These are phyloP conservation scores for Ectobius pallidus DNA, from an alignment of 2,888 invertebrate genomes.

Conservation along the genomic window DNA sequence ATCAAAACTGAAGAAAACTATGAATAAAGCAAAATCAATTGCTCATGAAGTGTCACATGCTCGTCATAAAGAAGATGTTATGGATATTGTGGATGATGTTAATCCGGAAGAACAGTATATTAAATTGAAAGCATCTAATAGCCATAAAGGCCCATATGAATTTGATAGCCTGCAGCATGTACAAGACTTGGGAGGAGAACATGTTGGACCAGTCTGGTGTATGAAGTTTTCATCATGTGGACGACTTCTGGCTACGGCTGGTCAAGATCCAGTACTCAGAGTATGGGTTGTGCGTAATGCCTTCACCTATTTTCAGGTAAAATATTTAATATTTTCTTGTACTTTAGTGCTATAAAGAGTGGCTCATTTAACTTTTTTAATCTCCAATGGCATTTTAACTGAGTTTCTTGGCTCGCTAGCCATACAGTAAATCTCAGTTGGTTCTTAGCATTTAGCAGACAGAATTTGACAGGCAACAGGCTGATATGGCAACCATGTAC, in stretches of 20 bases:
- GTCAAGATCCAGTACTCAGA: constrained; percentile 91
- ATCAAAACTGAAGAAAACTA: constrained; percentile 88
- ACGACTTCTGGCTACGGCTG: constrained; percentile 92
- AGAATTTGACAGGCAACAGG: no score
- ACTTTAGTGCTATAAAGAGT: no score
- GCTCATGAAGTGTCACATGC: constrained; percentile 84
- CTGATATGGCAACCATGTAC: no score
- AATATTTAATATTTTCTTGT: background rate
- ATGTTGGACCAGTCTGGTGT: constrained; percentile 96
- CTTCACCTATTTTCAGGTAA: constrained; percentile 74
- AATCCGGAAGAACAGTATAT: constrained; percentile 75
- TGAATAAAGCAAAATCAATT: constrained; percentile 87
- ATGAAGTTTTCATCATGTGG: constrained; percentile 98
- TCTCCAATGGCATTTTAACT: no score
- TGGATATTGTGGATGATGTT: constrained; percentile 79
- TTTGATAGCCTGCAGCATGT: constrained; percentile 91
- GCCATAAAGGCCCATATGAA: constrained; percentile 96
- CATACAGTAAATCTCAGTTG: no score
- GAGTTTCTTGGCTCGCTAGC: no score
- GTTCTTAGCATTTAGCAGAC: no score
- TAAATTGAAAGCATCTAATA: constrained; percentile 92
- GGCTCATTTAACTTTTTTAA: no score
- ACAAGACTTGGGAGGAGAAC: constrained; percentile 78
- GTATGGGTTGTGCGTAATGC: constrained; percentile 96
- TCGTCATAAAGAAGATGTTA: constrained; percentile 84